phyloP scores from a whole-genome alignment of 2,113 vertebrate genomes.

The Myotis brandtii region DNA sequence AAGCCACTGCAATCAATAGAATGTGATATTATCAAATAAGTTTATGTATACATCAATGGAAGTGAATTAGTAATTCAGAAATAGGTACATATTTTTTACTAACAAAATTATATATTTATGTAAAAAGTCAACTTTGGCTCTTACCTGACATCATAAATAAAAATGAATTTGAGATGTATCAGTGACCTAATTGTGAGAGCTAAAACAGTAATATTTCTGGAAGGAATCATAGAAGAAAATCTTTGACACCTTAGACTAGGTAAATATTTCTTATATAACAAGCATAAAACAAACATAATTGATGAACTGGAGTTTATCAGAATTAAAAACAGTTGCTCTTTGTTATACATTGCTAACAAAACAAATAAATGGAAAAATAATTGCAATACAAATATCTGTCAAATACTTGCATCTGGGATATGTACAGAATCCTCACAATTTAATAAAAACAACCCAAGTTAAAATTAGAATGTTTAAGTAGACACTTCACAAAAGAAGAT shows the following conservation, averaged over 20 bases:
- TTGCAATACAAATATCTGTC: not conserved
- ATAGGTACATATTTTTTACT: not conserved
- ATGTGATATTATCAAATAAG: not conserved
- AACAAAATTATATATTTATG: not conserved
- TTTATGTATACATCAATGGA: not conserved
- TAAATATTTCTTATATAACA: not conserved
- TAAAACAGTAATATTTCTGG: not conserved
- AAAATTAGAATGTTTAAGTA: not conserved
- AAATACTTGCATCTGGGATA: not conserved
- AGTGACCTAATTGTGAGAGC: not conserved
- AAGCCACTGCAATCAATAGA: not conserved
- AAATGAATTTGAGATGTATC: not conserved
- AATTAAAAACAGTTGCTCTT: not conserved
- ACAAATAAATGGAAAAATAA: not conserved
- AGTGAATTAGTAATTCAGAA: not conserved
- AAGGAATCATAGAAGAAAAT: not conserved
- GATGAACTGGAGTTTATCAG: not conserved
- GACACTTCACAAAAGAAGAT: not conserved
- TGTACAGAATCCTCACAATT: not conserved
- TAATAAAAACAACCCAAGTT: not conserved
- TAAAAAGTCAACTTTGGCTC: not conserved
- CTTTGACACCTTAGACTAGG: not conserved
- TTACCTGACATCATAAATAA: not conserved
- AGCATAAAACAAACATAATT: not conserved
- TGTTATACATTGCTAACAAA: not conserved